These are phyloP conservation scores for Smithornis capensis DNA, from an alignment of 2,113 vertebrate genomes.

Conservation along the genomic window DNA sequence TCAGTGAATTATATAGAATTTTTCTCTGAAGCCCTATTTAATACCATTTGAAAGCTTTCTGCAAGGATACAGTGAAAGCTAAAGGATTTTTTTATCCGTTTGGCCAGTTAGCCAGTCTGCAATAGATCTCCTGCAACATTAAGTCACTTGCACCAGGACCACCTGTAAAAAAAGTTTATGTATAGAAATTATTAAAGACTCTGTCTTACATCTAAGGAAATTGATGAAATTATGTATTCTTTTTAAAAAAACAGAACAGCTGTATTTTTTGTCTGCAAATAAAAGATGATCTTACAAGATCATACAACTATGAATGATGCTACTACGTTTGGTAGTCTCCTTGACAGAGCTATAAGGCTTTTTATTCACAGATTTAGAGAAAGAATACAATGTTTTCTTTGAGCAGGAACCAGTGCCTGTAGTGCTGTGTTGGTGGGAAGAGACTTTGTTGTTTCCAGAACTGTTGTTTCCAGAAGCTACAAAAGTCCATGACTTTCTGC, in stretches of 20 bases:
- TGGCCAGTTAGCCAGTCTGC: neutral
- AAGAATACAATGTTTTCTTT: neutral
- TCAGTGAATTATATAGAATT: neutral
- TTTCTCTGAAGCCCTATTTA: neutral
- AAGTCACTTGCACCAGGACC: neutral
- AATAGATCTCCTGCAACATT: neutral
- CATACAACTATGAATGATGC: neutral
- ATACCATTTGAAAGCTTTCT: neutral
- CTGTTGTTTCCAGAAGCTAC: neutral
- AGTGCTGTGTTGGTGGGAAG: neutral
- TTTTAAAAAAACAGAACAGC: neutral
- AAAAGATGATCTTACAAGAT: neutral
- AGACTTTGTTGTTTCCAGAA: neutral
- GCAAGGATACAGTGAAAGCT: neutral
- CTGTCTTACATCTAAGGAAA: neutral
- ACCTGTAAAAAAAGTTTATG: neutral
- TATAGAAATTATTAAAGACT: neutral
- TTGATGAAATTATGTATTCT: neutral
- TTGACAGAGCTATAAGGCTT: neutral
- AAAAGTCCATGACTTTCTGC: neutral
- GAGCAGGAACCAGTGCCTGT: neutral
- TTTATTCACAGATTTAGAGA: neutral
- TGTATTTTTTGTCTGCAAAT: neutral
- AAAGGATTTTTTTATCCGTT: neutral
- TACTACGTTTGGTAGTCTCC: neutral